Evolutionary conservation across 2,888 invertebrate species (phyloP).

Genomic region (Bedellia somnulentella): DNA sequence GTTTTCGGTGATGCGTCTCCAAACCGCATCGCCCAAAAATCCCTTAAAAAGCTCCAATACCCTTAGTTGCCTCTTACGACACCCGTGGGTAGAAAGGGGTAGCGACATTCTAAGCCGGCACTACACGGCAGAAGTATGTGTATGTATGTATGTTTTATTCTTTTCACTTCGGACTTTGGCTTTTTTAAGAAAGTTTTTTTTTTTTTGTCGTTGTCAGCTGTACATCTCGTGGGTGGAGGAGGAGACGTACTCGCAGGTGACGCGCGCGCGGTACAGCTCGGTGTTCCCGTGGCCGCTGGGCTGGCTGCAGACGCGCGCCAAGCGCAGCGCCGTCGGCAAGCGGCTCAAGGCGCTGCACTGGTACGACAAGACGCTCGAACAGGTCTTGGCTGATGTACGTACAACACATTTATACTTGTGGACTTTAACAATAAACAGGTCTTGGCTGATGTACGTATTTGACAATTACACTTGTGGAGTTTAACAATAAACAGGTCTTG

Average conservation of each 20-base stretch:
- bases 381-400: conserved; percentile 72
- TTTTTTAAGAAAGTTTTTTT: neutral
- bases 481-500: too few species aligned
- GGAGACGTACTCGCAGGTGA: conserved; percentile 78
- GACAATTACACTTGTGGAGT: too few species aligned
- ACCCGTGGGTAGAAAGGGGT: too few species aligned
- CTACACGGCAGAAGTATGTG: too few species aligned
- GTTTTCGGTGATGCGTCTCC: too few species aligned
- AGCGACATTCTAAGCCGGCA: too few species aligned
- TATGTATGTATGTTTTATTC: too few species aligned
- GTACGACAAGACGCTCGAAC: conserved; percentile 76
- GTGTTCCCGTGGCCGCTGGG: conserved; percentile 94
- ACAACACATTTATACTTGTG: too few species aligned
- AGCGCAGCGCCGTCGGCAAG: conserved; percentile 69
- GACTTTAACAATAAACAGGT: neutral
- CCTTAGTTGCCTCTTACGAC: too few species aligned
- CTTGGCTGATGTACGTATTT: neutral
- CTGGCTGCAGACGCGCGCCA: conserved; percentile 76
- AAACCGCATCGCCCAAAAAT: too few species aligned
- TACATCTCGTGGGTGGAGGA: conserved; percentile 88
- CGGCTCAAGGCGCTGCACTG: conserved; percentile 79
- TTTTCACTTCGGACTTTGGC: too few species aligned
- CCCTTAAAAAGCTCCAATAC: too few species aligned
- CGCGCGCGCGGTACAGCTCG: conserved; percentile 81
- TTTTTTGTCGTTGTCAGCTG: conserved; percentile 44